A percentile compares a stretch with the other conserved stretches of the same genome.
Conservation (phyloP, 2,113 vertebrate genomes). For the Pangasianodon hypophthalmus region DNA sequence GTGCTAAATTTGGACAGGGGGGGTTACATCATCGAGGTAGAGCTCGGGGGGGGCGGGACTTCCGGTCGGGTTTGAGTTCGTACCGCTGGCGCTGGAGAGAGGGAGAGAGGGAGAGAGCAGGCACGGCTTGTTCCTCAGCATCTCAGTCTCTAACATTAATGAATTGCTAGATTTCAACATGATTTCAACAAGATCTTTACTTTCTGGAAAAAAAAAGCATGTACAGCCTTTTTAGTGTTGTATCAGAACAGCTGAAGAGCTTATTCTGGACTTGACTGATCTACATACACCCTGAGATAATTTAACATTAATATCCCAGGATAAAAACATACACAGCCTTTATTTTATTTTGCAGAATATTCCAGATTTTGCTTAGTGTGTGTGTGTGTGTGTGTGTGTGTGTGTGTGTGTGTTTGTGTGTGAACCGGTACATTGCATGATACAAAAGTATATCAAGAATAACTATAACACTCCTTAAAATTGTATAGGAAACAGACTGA, state of each 20-base stretch:
- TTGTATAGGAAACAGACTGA: not conserved
- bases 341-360: not conserved
- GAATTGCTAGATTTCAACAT: not conserved
- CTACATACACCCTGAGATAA: not conserved
- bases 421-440: not conserved
- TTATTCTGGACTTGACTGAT: not conserved
- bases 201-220: not conserved
- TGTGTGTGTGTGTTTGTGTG: not conserved
- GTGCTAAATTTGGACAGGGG: slow-evolving; percentile 80
- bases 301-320: not conserved
- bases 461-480: not conserved
- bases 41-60: slow-evolving; percentile 77
- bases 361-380: not conserved
- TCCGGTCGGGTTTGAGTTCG: slow-evolving; percentile 79
- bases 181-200: not conserved
- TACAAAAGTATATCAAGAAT: not conserved
- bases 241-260: not conserved
- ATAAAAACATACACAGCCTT: not conserved
- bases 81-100: slow-evolving; percentile 54
- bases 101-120: not conserved
- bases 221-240: not conserved
- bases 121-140: not conserved
- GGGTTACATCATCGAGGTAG: slow-evolving; percentile 83
- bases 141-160: not conserved
- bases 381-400: not conserved